Evolutionary conservation across 2,113 vertebrate species (phyloP).

Genomic region (Melospiza georgiana): DNA sequence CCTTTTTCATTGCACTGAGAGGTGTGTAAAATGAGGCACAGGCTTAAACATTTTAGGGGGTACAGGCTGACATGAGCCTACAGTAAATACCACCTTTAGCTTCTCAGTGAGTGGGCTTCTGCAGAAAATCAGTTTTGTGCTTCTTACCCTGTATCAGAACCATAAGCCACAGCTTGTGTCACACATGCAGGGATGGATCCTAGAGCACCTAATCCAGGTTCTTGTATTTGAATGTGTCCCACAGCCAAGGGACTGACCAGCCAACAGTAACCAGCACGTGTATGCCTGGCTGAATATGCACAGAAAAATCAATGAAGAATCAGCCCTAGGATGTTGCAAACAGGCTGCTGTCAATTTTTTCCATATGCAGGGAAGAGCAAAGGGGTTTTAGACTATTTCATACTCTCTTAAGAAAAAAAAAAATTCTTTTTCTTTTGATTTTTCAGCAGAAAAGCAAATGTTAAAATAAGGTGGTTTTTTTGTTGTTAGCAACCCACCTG

Average conservation of each 20-base stretch:
- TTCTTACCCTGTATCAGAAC: background rate
- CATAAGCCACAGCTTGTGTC: background rate
- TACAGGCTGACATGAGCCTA: background rate
- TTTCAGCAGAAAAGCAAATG: background rate
- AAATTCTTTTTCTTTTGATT: background rate
- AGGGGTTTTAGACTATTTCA: background rate
- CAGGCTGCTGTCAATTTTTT: background rate
- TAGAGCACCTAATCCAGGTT: background rate
- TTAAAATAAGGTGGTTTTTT: background rate
- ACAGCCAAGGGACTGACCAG: background rate
- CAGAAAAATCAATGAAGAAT: background rate
- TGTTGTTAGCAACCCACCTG: background rate
- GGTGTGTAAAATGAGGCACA: background rate
- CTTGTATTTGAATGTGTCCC: background rate
- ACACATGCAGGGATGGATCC: background rate
- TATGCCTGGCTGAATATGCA: background rate
- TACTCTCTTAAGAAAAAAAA: background rate
- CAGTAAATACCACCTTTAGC: background rate
- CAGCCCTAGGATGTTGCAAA: background rate
- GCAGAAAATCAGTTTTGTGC: background rate
- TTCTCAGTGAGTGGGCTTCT: background rate
- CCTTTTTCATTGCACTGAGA: background rate
- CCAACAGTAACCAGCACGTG: rapidly evolving
- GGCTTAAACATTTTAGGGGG: background rate
- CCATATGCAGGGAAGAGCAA: background rate